Conservation (phyloP, 2,888 invertebrate species). For the Cephus nigrinus region DNA sequence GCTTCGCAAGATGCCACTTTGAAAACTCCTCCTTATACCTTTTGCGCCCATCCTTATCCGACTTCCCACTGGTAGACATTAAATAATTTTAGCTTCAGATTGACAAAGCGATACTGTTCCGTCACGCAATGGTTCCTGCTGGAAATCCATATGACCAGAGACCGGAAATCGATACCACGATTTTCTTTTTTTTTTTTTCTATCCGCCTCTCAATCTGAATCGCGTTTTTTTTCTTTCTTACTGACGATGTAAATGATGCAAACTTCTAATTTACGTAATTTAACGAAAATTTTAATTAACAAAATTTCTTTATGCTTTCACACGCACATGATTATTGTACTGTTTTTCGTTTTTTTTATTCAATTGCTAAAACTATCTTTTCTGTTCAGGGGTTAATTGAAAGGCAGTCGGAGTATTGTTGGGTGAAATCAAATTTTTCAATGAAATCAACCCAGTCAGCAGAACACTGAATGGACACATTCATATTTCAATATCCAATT, state of each 20-base stretch:
- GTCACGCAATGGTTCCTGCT: conserved; percentile 1
- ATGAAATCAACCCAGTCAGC: neutral
- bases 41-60: neutral
- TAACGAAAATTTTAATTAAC: neutral
- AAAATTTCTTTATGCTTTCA: neutral
- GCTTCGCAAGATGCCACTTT: conserved; percentile 5
- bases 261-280: neutral
- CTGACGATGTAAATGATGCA: neutral
- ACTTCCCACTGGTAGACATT: conserved; percentile 7
- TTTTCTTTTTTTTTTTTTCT: neutral
- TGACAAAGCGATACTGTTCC: conserved; percentile 4
- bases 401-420: neutral
- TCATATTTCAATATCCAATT: neutral
- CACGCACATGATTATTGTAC: neutral
- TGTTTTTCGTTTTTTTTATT: neutral
- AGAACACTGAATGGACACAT: neutral
- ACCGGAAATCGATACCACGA: conserved; percentile 2
- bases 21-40: neutral
- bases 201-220: neutral
- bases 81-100: conserved; percentile 2
- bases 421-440: neutral
- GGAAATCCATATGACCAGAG: neutral
- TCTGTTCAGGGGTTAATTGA: neutral
- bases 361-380: neutral
- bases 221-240: neutral